phyloP scores from a whole-genome alignment of 2,113 vertebrate genomes.

The Calidris pygmaea region DNA sequence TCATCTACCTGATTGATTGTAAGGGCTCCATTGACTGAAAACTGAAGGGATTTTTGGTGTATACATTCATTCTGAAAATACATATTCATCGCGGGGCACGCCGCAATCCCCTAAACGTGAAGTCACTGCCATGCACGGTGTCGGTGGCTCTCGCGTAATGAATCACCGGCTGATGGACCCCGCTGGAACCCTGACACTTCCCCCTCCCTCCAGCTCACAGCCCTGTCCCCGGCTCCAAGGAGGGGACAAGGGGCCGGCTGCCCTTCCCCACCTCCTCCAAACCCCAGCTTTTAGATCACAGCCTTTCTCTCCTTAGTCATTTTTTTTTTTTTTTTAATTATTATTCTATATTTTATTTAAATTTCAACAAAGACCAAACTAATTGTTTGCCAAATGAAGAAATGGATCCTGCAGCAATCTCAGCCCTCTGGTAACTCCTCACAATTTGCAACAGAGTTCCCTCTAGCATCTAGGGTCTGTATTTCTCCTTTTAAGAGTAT shows the following conservation, averaged over 20 bases:
- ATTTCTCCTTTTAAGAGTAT: neutral
- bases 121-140: neutral
- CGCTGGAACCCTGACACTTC: neutral
- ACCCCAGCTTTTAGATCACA: neutral
- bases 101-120: slow-evolving; percentile 30
- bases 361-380: neutral
- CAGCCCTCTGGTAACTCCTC: slow-evolving; percentile 30
- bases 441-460: neutral
- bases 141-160: neutral
- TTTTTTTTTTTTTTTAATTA: neutral
- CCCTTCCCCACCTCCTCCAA: neutral
- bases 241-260: neutral
- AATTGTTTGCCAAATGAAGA: slow-evolving; percentile 23
- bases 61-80: slow-evolving; percentile 41
- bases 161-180: slow-evolving; percentile 13
- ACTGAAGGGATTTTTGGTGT: slow-evolving; percentile 46
- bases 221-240: neutral
- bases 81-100: slow-evolving; percentile 37
- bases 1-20: slow-evolving; percentile 65
- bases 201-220: neutral
- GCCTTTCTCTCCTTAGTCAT: neutral
- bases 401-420: slow-evolving; percentile 1
- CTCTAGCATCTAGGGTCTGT: neutral
- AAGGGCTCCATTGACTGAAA: slow-evolving; percentile 37
- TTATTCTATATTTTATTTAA: neutral